phyloP scores from a whole-genome alignment of 2,797 vertebrate species.

The Gymnothorax javanicus region DNA sequence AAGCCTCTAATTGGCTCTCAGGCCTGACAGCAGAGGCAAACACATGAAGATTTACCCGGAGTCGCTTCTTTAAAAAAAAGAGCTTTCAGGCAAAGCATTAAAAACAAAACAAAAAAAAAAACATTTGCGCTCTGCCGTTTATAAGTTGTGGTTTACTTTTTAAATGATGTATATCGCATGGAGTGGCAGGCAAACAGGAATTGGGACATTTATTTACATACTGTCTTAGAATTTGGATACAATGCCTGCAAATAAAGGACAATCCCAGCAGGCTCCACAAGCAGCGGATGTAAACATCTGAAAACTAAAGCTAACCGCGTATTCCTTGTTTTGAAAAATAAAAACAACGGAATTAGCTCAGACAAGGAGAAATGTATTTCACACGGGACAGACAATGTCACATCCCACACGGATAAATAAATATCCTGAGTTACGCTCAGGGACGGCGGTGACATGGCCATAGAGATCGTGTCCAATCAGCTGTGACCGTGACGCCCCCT shows the following conservation, averaged over 20 bases:
- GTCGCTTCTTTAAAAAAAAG: not conserved
- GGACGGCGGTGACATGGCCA: conserved; percentile 47
- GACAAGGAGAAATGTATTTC: not conserved
- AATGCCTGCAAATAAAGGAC: too few relatives aligned
- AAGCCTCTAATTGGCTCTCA: not conserved
- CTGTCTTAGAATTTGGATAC: too few relatives aligned
- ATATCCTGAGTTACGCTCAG: not conserved
- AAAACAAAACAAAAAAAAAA: not conserved
- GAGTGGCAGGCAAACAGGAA: not conserved
- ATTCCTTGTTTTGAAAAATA: too few relatives aligned
- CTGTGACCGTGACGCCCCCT: conserved; percentile 53
- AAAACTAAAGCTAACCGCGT: too few relatives aligned
- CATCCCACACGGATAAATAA: not conserved
- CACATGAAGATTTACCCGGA: not conserved
- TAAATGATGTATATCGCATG: not conserved
- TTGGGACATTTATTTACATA: not conserved
- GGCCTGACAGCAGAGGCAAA: not conserved
- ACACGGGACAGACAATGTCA: not conserved
- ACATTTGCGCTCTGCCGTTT: not conserved
- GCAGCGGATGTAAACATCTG: too few relatives aligned
- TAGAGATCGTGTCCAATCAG: conserved; percentile 34
- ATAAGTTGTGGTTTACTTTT: not conserved
- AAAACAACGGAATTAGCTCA: not conserved
- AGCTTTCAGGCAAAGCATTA: not conserved
- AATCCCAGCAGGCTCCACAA: too few relatives aligned